Evolutionary conservation across 2,888 invertebrate genomes (phyloP), one percentile per base, ranked within the genome.

Genomic region (Philonicus albiceps): DNA sequence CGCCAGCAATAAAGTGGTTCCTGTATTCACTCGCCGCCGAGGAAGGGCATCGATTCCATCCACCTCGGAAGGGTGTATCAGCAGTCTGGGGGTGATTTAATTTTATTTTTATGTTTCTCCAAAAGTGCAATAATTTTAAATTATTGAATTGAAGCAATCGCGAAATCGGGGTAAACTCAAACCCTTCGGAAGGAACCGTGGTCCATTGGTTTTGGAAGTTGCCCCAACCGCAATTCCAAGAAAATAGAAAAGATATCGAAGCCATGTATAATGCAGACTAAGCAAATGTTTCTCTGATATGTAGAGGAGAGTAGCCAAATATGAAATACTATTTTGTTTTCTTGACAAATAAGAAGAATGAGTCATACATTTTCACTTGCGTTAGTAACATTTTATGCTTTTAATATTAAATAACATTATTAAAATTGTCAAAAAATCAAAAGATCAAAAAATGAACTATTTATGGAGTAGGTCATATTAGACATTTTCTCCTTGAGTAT

Each of bases 61-160:
- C 55, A 53, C 19, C n/a, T 87, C 87, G 88, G 88, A 89, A 87
- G 86, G 86, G 87, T 88, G 87, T 87, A 85, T 83, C 86, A 87
- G 88, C 87, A 88, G 86, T 87, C 86, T 72, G 75, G 87, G 86
- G 89, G 88, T 88, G 89, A 89, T 88, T 89, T 88, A 89, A 89
- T 89, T 89, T 89, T 89, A 88, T 89, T 89, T 89, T 89, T 89
- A 89, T 89, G 89, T 88, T 88, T 85, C 87, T 86, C 87, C 87
- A 87, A 88, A 88, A 89, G 86, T 84, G 88, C 88, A 89, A 88
- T 89, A 89, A 89, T 89, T 89, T 89, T 88, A 89, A 89, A 89
- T 89, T 89, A 89, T 89, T 88, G 87, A 88, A 85, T 78, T 55
- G 55, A 76, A 37, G 37, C 19, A 55, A 31, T 31, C 27, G 84